These are phyloP conservation scores for Tenodera sinensis DNA, from an alignment of 2,888 invertebrate genomes.

Conservation along the genomic window DNA sequence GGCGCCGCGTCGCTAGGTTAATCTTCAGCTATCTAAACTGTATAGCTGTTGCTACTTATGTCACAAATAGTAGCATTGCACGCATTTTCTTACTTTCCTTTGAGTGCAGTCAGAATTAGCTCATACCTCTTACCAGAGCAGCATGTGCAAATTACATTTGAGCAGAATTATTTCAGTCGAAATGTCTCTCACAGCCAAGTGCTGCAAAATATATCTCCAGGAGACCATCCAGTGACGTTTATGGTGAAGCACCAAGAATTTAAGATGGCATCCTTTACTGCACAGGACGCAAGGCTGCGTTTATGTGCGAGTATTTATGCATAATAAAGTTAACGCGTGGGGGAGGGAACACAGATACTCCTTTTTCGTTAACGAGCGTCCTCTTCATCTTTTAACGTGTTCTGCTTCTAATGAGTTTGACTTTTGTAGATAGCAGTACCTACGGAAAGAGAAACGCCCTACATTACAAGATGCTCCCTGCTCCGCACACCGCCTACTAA, in stretches of 20 bases:
- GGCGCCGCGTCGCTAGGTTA: too few species aligned
- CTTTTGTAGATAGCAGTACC: not conserved
- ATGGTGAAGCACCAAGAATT: not conserved
- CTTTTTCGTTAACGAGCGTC: not conserved
- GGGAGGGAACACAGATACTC: not conserved
- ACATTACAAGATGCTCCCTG: not conserved
- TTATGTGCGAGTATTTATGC: not conserved
- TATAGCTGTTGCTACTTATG: too few species aligned
- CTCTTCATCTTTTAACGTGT: not conserved
- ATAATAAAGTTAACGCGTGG: not conserved
- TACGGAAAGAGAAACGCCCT: not conserved
- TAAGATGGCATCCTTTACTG: not conserved
- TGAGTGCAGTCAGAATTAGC: not conserved
- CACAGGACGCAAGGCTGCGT: not conserved
- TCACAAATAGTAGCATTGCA: too few species aligned
- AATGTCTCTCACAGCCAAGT: not conserved
- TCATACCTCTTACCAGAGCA: not conserved
- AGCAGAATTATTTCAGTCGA: not conserved
- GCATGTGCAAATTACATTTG: not conserved
- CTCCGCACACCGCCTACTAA: not conserved
- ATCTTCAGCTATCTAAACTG: too few species aligned
- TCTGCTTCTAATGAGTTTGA: not conserved
- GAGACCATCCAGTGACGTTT: not conserved
- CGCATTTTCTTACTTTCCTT: not conserved
- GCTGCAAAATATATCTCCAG: not conserved